These are phyloP conservation scores for Cryptus armator DNA, from an alignment of 2,888 invertebrate species.

Conservation along the genomic window DNA sequence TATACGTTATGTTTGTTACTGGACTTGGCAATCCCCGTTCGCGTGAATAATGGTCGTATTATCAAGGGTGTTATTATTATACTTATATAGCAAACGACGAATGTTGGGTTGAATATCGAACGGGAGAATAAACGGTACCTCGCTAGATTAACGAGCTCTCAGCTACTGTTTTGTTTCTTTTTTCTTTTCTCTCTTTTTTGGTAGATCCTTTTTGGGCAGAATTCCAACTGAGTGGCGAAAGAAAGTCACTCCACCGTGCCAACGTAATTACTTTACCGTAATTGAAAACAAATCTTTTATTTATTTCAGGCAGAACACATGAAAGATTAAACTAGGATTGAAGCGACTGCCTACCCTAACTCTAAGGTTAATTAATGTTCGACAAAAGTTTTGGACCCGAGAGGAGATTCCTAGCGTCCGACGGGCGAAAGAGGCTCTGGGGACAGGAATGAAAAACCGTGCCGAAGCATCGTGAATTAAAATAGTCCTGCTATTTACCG, in stretches of 20 bases:
- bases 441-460: constrained; percentile 20
- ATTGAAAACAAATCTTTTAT: constrained; percentile 64
- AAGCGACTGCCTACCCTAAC: constrained; percentile 38
- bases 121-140: neutral
- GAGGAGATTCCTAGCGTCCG: constrained; percentile 9
- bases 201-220: constrained; percentile 14
- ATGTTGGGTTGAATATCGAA: neutral
- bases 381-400: constrained; percentile 47
- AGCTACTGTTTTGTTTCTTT: neutral
- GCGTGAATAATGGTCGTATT: neutral
- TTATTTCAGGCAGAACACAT: constrained; percentile 44
- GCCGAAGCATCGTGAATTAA: constrained; percentile 44
- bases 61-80: neutral
- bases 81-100: neutral
- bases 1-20: neutral
- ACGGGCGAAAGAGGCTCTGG: neutral
- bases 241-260: constrained; percentile 31
- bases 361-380: constrained; percentile 61
- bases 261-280: constrained; percentile 59
- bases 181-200: neutral
- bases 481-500: constrained; percentile 25
- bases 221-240: constrained; percentile 36
- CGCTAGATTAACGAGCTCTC: neutral
- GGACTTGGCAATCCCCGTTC: neutral
- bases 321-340: constrained; percentile 28